Evolutionary conservation across 2,113 vertebrate species (phyloP).

Genomic region (Dendropsophus ebraccatus): DNA sequence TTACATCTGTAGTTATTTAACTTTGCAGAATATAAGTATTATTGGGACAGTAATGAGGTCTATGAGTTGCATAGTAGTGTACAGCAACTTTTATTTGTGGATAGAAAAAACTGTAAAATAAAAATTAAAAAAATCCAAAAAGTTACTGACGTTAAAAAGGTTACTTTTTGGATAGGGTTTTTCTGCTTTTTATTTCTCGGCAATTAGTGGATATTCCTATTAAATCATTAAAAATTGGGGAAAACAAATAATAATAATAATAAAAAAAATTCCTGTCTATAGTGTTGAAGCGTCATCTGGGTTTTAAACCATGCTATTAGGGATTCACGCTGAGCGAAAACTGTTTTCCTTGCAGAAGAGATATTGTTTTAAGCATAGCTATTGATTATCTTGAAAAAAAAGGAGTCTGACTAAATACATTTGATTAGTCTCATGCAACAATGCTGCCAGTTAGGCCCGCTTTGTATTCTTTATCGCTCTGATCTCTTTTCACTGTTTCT

Average conservation of each 20-base stretch:
- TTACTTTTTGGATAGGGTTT: neutral
- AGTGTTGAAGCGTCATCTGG: slow-evolving; percentile 60
- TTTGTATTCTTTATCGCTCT: slow-evolving; percentile 80
- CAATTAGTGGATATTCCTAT: neutral
- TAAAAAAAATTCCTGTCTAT: slow-evolving; percentile 60
- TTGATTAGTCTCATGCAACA: slow-evolving; percentile 78
- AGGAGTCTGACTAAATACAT: slow-evolving; percentile 75
- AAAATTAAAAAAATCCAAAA: neutral
- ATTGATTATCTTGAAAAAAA: slow-evolving; percentile 70
- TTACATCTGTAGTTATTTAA: neutral
- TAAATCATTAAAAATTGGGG: neutral
- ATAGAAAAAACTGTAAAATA: too few species aligned
- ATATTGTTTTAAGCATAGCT: slow-evolving; percentile 75
- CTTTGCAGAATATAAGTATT: too few species aligned
- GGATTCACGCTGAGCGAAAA: slow-evolving; percentile 60
- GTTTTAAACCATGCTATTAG: slow-evolving; percentile 58
- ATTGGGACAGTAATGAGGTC: too few species aligned
- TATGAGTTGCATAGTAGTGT: slow-evolving; percentile 24
- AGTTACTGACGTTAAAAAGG: neutral
- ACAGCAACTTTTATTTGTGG: slow-evolving; percentile 14
- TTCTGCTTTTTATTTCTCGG: neutral
- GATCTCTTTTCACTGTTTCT: slow-evolving; percentile 70
- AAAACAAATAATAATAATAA: neutral
- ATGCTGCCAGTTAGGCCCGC: slow-evolving; percentile 73
- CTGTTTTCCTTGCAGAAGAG: slow-evolving; percentile 71